Percentiles rank a stretch among this genome's conserved stretches.
phyloP scores from a whole-genome alignment of 2,113 vertebrate genomes.

The Menura novaehollandiae region DNA sequence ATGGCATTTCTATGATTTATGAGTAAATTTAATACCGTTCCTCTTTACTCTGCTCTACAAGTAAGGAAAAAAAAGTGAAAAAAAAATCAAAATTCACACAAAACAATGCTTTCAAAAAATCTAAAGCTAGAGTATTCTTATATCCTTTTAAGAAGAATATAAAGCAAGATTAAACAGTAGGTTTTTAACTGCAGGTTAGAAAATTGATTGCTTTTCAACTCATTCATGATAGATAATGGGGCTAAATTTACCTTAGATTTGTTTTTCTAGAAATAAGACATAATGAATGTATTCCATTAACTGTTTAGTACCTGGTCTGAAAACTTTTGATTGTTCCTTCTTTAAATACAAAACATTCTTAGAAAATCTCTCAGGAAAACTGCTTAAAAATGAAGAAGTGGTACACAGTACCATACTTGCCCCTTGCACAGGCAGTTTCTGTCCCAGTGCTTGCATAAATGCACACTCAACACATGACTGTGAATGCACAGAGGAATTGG shows the following conservation, averaged over 20 bases:
- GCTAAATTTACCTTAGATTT: not conserved
- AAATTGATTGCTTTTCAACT: not conserved
- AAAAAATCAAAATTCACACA: not conserved
- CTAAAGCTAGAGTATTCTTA: not conserved
- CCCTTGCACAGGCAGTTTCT: not conserved
- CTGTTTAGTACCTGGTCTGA: not conserved
- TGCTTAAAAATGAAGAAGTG: not conserved
- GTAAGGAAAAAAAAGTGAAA: not conserved
- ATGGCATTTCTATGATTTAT: not conserved
- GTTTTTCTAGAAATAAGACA: conserved; percentile 12
- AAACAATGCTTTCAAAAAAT: not conserved
- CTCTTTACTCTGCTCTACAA: not conserved
- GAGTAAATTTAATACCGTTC: not conserved
- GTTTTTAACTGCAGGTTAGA: not conserved
- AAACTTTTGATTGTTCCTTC: not conserved
- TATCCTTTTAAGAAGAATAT: not conserved
- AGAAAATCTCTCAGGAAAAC: not conserved
- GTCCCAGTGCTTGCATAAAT: not conserved
- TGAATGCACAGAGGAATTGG: not conserved
- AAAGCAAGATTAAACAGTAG: not conserved
- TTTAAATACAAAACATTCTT: not conserved
- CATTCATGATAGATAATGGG: not conserved
- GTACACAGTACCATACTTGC: not conserved
- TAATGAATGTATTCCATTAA: conserved; percentile 1
- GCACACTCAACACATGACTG: not conserved